Conservation (phyloP, 2,113 vertebrate species). For the Romanogobio albipinnatus region DNA sequence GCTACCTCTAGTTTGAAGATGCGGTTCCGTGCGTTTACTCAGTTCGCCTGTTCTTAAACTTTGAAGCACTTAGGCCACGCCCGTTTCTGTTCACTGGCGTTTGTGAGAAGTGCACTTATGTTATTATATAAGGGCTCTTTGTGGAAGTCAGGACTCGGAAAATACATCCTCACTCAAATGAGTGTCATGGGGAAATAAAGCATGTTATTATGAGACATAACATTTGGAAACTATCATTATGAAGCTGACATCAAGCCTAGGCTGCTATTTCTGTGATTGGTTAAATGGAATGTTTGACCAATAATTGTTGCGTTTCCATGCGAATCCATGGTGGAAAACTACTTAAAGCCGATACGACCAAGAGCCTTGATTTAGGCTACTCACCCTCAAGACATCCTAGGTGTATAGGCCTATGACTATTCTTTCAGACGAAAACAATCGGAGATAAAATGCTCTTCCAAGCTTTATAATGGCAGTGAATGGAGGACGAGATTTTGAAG, state of each 20-base stretch:
- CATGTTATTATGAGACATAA: background rate
- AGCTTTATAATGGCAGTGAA: too few relatives aligned
- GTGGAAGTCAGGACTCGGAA: background rate
- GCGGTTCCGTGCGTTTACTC: background rate
- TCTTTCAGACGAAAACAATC: too few relatives aligned
- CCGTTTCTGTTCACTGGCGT: background rate
- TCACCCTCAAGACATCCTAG: too few relatives aligned
- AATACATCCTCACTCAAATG: background rate
- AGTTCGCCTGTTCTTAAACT: background rate
- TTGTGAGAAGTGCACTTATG: background rate
- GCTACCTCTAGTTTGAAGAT: background rate
- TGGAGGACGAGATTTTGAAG: too few relatives aligned
- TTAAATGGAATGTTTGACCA: background rate
- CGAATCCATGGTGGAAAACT: background rate
- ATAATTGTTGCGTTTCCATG: background rate
- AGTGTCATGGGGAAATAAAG: background rate
- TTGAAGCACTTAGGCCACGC: background rate
- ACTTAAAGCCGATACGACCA: background rate
- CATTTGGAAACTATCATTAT: slow-evolving; percentile 1
- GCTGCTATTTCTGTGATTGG: background rate
- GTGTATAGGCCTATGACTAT: too few relatives aligned
- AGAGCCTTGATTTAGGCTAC: too few relatives aligned
- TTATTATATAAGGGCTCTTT: background rate
- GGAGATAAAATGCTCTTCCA: too few relatives aligned
- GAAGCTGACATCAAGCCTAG: background rate